Percentiles rank a stretch among this genome's conserved stretches.
Conservation (phyloP, 2,797 vertebrate genomes). For the Cheirogaleus major region DNA sequence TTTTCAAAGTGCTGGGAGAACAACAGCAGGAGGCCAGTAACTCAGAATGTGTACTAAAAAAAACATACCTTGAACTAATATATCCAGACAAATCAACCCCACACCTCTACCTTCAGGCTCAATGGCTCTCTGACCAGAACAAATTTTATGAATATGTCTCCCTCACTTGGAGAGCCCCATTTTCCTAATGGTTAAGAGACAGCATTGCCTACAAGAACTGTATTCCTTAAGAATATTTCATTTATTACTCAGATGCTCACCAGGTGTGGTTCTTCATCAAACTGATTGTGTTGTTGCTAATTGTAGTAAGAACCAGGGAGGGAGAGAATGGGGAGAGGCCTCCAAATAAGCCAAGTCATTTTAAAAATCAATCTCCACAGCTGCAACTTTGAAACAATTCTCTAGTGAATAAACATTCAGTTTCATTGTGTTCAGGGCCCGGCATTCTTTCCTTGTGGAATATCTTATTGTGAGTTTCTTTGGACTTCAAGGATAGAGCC, state of each 20-base stretch:
- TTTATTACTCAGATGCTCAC: constrained; percentile 21
- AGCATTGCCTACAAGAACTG: neutral
- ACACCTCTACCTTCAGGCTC: neutral
- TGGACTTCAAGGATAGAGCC: constrained; percentile 52
- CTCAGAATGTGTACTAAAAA: neutral
- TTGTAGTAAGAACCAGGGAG: neutral
- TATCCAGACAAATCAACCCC: neutral
- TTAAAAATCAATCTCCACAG: constrained; percentile 50
- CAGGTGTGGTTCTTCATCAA: constrained; percentile 33
- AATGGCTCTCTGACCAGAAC: neutral
- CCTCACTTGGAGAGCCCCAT: neutral
- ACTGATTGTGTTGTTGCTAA: neutral
- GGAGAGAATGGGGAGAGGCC: too few relatives aligned
- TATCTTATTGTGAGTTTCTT: constrained; percentile 25
- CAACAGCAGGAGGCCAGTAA: neutral
- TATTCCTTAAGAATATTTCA: neutral
- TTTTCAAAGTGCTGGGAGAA: neutral
- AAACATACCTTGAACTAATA: neutral
- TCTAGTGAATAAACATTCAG: neutral
- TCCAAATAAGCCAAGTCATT: neutral
- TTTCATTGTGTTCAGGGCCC: constrained; percentile 42
- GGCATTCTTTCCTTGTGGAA: constrained; percentile 28
- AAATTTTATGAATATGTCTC: neutral
- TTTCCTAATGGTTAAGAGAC: neutral
- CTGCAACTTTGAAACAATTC: constrained; percentile 26